Evolutionary conservation across 2,888 invertebrate species (phyloP).

Genomic region (Beris chalybata): DNA sequence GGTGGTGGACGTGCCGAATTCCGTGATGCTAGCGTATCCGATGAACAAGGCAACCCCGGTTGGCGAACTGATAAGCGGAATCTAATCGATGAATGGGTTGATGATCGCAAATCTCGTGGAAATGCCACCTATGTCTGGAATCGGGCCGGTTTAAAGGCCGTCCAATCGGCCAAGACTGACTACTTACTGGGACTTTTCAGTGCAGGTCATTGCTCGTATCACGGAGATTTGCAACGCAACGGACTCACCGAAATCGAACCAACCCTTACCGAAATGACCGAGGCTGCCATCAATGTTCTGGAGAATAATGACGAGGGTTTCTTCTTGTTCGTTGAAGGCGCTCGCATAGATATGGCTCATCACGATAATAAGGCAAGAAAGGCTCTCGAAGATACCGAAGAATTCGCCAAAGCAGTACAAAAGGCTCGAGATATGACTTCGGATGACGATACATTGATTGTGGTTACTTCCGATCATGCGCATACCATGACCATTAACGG

Average conservation of each 20-base stretch:
- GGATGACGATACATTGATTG: conserved; percentile 71
- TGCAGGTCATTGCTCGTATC: conserved; percentile 62
- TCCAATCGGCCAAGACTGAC: conserved; percentile 58
- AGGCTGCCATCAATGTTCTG: conserved; percentile 65
- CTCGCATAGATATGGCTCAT: conserved; percentile 58
- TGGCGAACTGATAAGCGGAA: conserved; percentile 65
- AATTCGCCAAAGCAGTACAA: conserved; percentile 71
- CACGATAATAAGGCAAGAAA: conserved; percentile 67
- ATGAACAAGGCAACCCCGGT: conserved; percentile 61
- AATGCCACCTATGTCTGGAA: conserved; percentile 47
- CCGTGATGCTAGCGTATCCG: conserved; percentile 51
- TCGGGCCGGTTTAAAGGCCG: conserved; percentile 43
- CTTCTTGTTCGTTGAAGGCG: conserved; percentile 72
- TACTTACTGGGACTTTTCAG: conserved; percentile 63
- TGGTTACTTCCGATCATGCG: conserved; percentile 80
- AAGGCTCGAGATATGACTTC: conserved; percentile 65
- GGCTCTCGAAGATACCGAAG: conserved; percentile 77
- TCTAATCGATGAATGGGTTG: conserved; percentile 69
- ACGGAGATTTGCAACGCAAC: conserved; percentile 60
- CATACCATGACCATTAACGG: conserved; percentile 77
- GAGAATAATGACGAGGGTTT: conserved; percentile 64
- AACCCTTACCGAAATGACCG: conserved; percentile 67
- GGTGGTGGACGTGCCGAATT: conserved; percentile 52
- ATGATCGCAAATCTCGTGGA: conserved; percentile 42
- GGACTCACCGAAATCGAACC: conserved; percentile 59